Conservation (phyloP, 2,113 vertebrate genomes). For the Tricholaema leucomelas region DNA sequence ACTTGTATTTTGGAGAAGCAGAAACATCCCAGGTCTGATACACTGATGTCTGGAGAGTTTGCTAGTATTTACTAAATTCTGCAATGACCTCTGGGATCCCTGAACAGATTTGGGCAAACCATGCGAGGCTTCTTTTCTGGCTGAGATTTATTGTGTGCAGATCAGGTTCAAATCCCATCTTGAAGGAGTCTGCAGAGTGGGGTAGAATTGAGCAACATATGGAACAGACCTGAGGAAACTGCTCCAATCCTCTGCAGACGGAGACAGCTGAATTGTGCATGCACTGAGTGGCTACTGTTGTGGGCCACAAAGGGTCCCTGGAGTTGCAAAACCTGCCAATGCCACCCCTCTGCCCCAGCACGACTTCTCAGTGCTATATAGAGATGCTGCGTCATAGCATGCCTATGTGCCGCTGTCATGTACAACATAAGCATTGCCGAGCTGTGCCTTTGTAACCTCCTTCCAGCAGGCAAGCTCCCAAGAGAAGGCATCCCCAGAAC, state of each 20-base stretch:
- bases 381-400: neutral
- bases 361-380: neutral
- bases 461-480: conserved; percentile 19
- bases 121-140: neutral
- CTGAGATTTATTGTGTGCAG: neutral
- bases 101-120: neutral
- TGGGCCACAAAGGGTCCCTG: neutral
- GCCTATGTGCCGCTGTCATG: neutral
- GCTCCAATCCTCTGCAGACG: neutral
- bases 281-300: neutral
- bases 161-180: neutral
- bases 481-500: conserved; percentile 49
- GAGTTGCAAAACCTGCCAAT: neutral
- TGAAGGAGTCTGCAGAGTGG: neutral
- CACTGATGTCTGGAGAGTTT: neutral
- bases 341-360: neutral
- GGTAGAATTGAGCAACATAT: neutral
- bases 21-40: neutral
- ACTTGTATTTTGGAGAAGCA: neutral
- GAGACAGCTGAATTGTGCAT: neutral
- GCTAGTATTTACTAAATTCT: neutral
- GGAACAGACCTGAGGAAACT: neutral
- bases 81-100: neutral
- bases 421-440: neutral
- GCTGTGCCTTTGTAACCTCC: neutral